phyloP scores from a whole-genome alignment of 2,888 invertebrate genomes.

The Pyrochroa serraticornis region DNA sequence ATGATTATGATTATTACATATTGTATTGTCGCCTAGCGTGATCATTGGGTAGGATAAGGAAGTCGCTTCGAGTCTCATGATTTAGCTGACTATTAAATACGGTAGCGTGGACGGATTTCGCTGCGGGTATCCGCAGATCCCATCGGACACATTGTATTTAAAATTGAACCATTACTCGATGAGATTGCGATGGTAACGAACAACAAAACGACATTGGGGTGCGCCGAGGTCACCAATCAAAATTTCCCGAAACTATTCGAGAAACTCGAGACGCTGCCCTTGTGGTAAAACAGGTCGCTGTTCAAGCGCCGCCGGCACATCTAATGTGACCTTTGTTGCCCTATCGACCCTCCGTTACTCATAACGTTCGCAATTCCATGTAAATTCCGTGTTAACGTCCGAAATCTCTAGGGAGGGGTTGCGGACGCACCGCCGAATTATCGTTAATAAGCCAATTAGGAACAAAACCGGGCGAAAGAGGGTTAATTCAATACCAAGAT shows the following conservation, averaged over 20 bases:
- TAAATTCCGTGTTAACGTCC: constrained; percentile 6
- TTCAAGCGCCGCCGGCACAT: too few relatives aligned
- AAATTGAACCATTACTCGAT: constrained; percentile 39
- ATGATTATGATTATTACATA: constrained; percentile 47
- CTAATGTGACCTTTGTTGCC: too few relatives aligned
- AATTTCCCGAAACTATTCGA: too few relatives aligned
- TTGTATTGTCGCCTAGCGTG: constrained; percentile 42
- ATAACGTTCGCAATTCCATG: constrained; percentile 3
- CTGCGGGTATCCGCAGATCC: constrained; percentile 34
- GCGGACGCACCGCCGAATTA: neutral
- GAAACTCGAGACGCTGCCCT: too few relatives aligned
- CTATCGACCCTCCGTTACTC: neutral
- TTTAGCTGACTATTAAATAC: constrained; percentile 36
- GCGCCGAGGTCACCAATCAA: too few relatives aligned
- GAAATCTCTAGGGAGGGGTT: neutral
- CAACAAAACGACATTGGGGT: too few relatives aligned
- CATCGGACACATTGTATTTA: constrained; percentile 40
- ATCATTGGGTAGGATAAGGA: constrained; percentile 33
- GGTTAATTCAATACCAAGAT: neutral
- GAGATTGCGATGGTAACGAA: too few relatives aligned
- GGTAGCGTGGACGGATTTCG: constrained; percentile 38
- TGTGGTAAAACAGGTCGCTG: too few relatives aligned
- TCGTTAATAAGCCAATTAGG: constrained; percentile 3
- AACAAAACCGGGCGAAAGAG: neutral
- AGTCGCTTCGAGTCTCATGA: constrained; percentile 32